Evolutionary conservation across 2,113 vertebrate genomes (phyloP).

Genomic region (Sterna hirundo): DNA sequence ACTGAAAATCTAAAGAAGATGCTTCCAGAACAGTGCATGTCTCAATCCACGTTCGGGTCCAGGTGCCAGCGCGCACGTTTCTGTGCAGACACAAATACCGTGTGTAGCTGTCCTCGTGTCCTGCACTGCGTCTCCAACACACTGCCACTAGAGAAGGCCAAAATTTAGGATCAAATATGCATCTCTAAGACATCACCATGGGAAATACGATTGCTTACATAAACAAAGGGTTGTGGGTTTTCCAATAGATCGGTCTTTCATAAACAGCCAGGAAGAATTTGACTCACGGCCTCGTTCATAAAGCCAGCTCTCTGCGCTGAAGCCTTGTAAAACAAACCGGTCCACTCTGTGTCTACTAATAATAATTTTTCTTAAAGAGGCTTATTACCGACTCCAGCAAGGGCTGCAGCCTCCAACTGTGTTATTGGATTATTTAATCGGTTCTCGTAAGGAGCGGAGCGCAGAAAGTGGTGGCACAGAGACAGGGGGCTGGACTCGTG

Average conservation of each 20-base stretch:
- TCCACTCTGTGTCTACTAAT: not conserved
- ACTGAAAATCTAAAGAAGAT: not conserved
- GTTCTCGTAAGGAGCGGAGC: not conserved
- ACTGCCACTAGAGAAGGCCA: not conserved
- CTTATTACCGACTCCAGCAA: not conserved
- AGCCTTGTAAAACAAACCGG: not conserved
- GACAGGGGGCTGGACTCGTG: not conserved
- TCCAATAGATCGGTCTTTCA: not conserved
- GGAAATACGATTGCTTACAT: not conserved
- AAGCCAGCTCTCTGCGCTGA: not conserved
- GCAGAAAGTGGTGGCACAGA: not conserved
- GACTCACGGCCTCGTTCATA: not conserved
- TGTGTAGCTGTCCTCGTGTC: not conserved
- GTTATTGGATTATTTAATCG: not conserved
- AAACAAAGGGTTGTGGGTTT: not conserved
- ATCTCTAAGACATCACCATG: not conserved
- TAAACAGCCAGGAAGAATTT: not conserved
- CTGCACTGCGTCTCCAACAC: not conserved
- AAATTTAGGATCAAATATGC: not conserved
- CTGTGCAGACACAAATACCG: not conserved
- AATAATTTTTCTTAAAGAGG: not conserved
- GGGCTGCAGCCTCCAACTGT: not conserved
- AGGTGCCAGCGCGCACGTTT: not conserved
- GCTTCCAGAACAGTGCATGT: accelerated
- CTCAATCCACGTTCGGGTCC: not conserved